Percentiles rank a stretch among this genome's conserved stretches.
Conservation (phyloP, 1,140 invertebrate species). For the Bombyx mandarina region DNA sequence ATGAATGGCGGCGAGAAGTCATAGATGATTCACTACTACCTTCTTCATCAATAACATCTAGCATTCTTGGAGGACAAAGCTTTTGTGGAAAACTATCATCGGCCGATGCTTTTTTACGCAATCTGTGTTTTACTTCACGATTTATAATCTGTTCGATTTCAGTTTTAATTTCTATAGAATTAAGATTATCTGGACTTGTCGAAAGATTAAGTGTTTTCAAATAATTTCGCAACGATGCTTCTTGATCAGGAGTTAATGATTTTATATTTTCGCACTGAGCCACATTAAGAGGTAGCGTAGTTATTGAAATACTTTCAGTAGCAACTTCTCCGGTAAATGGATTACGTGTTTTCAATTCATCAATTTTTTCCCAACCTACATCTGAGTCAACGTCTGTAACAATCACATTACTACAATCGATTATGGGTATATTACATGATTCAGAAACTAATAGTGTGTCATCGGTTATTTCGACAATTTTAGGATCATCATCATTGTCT, state of each 20-base stretch:
- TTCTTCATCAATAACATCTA: constrained; percentile 80
- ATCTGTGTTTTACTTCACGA: constrained; percentile 55
- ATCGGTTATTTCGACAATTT: constrained; percentile 70
- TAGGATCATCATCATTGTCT: constrained; percentile 69
- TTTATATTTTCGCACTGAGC: constrained; percentile 49
- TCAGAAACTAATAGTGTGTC: constrained; percentile 24
- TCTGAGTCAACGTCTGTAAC: constrained; percentile 74
- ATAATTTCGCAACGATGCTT: constrained; percentile 66
- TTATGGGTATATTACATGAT: constrained; percentile 26
- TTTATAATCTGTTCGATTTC: constrained; percentile 59
- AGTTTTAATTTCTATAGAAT: constrained; percentile 45
- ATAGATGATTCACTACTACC: constrained; percentile 72
- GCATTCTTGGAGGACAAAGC: constrained; percentile 70
- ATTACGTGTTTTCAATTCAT: constrained; percentile 30
- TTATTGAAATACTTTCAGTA: constrained; percentile 37
- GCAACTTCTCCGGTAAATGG: constrained; percentile 23
- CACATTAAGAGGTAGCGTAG: constrained; percentile 45
- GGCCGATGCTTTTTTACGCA: constrained; percentile 71
- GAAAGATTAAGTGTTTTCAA: constrained; percentile 73
- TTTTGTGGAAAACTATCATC: constrained; percentile 71
- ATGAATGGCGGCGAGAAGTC: constrained; percentile 56
- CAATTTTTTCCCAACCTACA: constrained; percentile 61
- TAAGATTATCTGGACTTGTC: constrained; percentile 36
- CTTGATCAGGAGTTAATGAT: constrained; percentile 56
- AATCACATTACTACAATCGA: constrained; percentile 55